Conservation (phyloP, 2,113 vertebrate species). For the Monarcha castaneiventris region DNA sequence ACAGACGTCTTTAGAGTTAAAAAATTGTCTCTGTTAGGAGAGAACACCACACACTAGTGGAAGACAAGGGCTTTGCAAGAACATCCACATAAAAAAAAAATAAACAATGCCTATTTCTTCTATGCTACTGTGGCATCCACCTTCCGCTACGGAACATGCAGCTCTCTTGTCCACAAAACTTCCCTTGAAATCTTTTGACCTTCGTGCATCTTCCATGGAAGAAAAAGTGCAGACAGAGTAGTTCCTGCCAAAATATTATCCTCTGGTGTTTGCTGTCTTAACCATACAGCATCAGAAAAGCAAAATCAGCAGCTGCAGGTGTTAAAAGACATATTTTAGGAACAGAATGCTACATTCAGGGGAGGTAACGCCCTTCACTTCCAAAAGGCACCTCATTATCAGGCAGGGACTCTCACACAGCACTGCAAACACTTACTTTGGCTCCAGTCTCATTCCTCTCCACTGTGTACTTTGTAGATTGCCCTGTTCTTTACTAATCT, state of each 20-base stretch:
- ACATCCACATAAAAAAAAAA: not conserved
- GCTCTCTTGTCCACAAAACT: not conserved
- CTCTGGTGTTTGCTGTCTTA: slow-evolving; percentile 13
- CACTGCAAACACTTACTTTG: not conserved
- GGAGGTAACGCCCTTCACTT: not conserved
- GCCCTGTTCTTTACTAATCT: not conserved
- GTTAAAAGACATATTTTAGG: not conserved
- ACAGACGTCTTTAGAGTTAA: not conserved
- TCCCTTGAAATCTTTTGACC: not conserved
- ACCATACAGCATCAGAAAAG: not conserved
- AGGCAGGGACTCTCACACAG: not conserved
- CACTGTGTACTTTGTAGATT: not conserved
- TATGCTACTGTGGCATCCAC: not conserved
- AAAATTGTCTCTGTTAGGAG: not conserved
- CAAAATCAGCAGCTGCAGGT: slow-evolving; percentile 1
- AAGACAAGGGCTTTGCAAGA: not conserved
- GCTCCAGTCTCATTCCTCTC: not conserved
- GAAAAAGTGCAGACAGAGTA: not conserved
- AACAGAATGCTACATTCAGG: not conserved
- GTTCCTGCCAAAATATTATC: not conserved
- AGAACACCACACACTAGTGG: not conserved
- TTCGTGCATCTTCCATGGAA: not conserved
- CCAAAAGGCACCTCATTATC: not conserved
- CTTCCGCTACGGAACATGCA: not conserved
- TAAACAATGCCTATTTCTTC: not conserved